phyloP scores from a whole-genome alignment of 2,888 invertebrate genomes.

The Carterocephalus palaemon region DNA sequence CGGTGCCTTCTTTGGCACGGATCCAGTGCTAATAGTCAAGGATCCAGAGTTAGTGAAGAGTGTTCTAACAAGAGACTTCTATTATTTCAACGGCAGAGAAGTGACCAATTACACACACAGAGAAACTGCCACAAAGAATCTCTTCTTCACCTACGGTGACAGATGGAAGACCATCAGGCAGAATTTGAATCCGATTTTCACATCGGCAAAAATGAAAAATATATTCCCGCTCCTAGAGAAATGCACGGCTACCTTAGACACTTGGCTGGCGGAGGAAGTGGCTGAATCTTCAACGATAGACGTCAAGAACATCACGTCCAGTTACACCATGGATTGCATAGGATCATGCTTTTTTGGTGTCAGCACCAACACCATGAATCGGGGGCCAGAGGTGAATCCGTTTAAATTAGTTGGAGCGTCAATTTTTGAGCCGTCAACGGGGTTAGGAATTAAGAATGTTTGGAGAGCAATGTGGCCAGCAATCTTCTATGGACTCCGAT shows the following conservation, averaged over 20 bases:
- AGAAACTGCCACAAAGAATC: slow-evolving; percentile 43
- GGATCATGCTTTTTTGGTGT: slow-evolving; percentile 55
- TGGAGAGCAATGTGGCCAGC: slow-evolving; percentile 48
- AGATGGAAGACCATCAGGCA: slow-evolving; percentile 57
- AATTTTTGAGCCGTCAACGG: slow-evolving; percentile 40
- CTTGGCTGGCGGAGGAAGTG: slow-evolving; percentile 38
- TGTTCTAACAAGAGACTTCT: slow-evolving; percentile 54
- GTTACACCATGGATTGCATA: slow-evolving; percentile 55
- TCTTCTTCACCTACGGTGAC: slow-evolving; percentile 53
- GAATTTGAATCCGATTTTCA: slow-evolving; percentile 54
- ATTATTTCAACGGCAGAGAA: slow-evolving; percentile 56
- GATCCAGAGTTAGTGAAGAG: slow-evolving; percentile 52
- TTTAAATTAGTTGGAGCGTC: slow-evolving; percentile 41
- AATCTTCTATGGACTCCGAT: slow-evolving; percentile 48
- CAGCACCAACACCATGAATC: slow-evolving; percentile 45
- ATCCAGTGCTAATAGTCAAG: slow-evolving; percentile 52
- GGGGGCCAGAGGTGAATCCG: slow-evolving; percentile 37
- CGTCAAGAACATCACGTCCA: slow-evolving; percentile 38
- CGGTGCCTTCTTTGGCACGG: slow-evolving; percentile 54
- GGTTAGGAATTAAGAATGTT: slow-evolving; percentile 39
- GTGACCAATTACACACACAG: slow-evolving; percentile 40
- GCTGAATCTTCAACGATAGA: slow-evolving; percentile 36
- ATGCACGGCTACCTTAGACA: slow-evolving; percentile 43
- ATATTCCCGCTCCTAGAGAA: slow-evolving; percentile 57
- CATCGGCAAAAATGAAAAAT: slow-evolving; percentile 56